A percentile compares a stretch with the other conserved stretches of the same genome.
Conservation (phyloP, 2,797 vertebrate genomes). For the Natrix natrix region DNA sequence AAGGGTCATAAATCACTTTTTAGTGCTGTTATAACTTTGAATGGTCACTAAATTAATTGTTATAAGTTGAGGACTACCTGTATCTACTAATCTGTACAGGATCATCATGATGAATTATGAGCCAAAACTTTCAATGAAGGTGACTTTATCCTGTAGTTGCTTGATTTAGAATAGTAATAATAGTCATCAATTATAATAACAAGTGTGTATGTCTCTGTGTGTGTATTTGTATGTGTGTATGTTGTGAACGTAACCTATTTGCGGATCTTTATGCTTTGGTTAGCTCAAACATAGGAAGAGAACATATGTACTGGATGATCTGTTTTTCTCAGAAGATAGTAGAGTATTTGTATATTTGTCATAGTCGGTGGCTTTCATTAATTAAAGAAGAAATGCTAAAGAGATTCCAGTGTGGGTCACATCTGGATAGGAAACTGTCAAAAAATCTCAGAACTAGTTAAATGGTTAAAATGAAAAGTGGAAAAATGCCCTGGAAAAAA, state of each 20-base stretch:
- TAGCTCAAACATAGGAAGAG: background rate
- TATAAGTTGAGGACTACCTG: no score
- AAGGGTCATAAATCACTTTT: no score
- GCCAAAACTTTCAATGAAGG: background rate
- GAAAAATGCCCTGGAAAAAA: background rate
- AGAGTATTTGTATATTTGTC: background rate
- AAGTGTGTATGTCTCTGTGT: background rate
- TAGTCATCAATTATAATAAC: background rate
- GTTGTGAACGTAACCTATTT: background rate
- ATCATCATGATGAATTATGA: background rate
- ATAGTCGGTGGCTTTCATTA: background rate
- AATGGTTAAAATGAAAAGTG: background rate
- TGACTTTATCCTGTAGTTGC: background rate
- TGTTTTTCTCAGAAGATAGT: background rate
- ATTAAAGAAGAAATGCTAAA: background rate
- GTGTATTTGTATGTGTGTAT: background rate
- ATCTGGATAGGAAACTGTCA: background rate
- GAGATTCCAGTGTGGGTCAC: background rate
- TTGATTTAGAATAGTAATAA: background rate
- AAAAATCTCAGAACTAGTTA: background rate
- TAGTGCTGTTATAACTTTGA: no score
- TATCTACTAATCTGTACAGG: background rate
- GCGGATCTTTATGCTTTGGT: background rate
- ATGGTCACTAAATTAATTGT: no score
- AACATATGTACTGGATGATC: background rate